Evolutionary conservation across 2,797 vertebrate species (phyloP).

Genomic region (Oreochromis grahami): DNA sequence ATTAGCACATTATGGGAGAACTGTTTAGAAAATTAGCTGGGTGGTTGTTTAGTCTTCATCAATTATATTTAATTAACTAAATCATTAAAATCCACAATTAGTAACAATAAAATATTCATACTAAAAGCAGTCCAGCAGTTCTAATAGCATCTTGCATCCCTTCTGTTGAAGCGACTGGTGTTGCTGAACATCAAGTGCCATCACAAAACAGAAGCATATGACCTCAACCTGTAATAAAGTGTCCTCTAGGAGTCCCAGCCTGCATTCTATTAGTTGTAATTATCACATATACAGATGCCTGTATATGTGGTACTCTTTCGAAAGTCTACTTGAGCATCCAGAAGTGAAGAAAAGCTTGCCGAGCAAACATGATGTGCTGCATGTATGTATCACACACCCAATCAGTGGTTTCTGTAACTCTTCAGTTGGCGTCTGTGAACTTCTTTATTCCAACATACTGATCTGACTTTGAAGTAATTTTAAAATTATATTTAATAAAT

Average conservation of each 20-base stretch:
- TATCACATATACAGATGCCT: neutral
- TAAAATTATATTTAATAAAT: constrained; percentile 85
- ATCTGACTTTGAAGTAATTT: constrained; percentile 74
- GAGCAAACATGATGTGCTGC: constrained; percentile 44
- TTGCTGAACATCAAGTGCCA: neutral
- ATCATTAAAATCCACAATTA: neutral
- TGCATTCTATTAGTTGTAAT: neutral
- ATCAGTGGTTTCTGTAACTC: constrained; percentile 66
- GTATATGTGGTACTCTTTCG: neutral
- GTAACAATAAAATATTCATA: neutral
- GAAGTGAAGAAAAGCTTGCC: constrained; percentile 33
- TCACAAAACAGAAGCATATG: neutral
- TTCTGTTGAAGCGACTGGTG: constrained; percentile 1
- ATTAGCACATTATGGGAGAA: neutral
- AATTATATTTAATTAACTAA: neutral
- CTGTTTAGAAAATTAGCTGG: constrained; percentile 4
- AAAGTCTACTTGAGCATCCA: constrained; percentile 11
- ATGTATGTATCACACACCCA: constrained; percentile 62
- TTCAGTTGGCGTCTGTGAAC: constrained; percentile 68
- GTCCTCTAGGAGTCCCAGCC: neutral
- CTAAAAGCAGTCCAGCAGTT: constrained; percentile 7
- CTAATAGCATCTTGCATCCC: neutral
- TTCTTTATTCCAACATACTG: constrained; percentile 66
- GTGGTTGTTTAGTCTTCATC: constrained; percentile 1
- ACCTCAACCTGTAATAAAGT: neutral